phyloP scores from a whole-genome alignment of 2,888 invertebrate genomes.

The Steromphala cineraria region DNA sequence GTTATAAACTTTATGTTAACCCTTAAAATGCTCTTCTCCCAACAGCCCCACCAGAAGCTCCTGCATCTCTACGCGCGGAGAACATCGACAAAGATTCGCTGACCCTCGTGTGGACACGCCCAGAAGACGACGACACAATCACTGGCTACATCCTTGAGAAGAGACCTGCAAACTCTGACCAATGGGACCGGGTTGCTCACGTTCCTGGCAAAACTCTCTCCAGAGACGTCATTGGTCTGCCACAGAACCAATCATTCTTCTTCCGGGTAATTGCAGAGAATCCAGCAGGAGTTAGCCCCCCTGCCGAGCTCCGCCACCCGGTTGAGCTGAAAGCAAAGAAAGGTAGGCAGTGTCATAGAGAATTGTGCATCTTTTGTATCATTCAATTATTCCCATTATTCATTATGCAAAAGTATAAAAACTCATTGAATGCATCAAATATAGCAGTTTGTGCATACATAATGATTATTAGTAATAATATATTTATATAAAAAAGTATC shows the following conservation, averaged over 20 bases:
- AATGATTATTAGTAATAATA: not conserved
- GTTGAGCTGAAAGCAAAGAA: constrained; percentile 65
- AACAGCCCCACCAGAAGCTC: constrained; percentile 63
- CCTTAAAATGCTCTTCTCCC: not conserved
- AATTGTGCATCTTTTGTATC: not conserved
- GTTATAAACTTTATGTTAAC: too few relatives aligned
- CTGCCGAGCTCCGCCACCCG: constrained; percentile 63
- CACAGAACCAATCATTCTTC: constrained; percentile 80
- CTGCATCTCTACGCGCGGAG: constrained; percentile 61
- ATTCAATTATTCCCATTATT: not conserved
- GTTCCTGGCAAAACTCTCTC: constrained; percentile 56
- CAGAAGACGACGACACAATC: constrained; percentile 70
- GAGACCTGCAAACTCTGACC: constrained; percentile 82
- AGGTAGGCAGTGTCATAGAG: constrained; percentile 45
- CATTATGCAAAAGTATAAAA: not conserved
- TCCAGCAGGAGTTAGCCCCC: constrained; percentile 68
- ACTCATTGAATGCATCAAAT: not conserved
- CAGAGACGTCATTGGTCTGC: constrained; percentile 57
- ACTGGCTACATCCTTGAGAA: constrained; percentile 72
- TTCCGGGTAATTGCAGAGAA: constrained; percentile 91
- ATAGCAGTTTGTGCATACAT: not conserved
- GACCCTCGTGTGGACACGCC: constrained; percentile 69
- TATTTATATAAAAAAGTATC: not conserved
- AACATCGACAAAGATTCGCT: constrained; percentile 65
- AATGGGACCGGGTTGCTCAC: constrained; percentile 80